Base-by-base conservation (phyloP, 1,140 invertebrate species). In the Tyrophagus putrescentiae region DNA sequence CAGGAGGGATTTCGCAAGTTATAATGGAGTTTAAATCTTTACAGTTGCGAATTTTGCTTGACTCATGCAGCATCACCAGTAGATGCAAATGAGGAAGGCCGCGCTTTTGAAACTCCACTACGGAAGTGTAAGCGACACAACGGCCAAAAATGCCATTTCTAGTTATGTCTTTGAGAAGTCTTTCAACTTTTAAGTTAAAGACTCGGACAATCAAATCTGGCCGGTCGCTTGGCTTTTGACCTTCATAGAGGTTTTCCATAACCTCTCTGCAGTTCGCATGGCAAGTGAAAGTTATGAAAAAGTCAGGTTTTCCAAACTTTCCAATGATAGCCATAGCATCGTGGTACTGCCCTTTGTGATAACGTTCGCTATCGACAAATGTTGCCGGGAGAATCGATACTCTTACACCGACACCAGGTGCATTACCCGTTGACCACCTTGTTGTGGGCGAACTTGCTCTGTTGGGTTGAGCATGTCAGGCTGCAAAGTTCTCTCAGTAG, bases 201-300 rank as follows among this genome's bases (percentile, higher is more conserved):
- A 76, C 71, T 27, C 70, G 32, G 5, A 64, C 66, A 25, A 71
- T 57, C 9, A 76, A 34, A 65, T 76, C 72, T 34, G 67, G 71
- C 23, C 70, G 18, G 62, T 73, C 65, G 7, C 62, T 18, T 4
- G 65, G 21, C 27, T 21, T 64, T 67, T 75, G 67, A 11, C 64
- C 45, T 18, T 52, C 34, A 11, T 62, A 13, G 5, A 76, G 52
- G 44, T 67, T 56, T 54, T 66, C 44, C 44, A 18, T 29, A 36
- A 77, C 75, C 53, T 78, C 71, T 1, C 31, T 31, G 76, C 76
- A 80, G 52, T 64, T 72, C 64, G 66, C 73, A 71, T 73, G 79
- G 63, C 65, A 72, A 29, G 74, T 76, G 29, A 75, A 65, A 6
- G 74, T 76, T n/a, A 75, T 68, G 59, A 74, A 76, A 1, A 75